Evolutionary conservation across 2,888 invertebrate genomes (phyloP), one percentile per base, ranked within the genome.

Genomic region (Pandemis heparana): DNA sequence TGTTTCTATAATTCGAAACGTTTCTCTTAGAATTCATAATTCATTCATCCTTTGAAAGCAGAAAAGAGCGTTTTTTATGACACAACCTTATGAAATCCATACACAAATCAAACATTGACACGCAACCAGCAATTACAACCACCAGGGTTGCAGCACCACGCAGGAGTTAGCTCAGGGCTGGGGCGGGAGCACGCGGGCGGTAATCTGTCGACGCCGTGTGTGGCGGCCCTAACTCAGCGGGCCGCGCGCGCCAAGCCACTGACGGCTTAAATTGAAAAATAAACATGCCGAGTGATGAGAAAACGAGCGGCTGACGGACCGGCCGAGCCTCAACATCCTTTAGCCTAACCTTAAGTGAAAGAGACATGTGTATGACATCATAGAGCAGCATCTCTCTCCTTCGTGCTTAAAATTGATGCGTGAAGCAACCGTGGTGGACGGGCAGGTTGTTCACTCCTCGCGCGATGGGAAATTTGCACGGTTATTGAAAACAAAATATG

Each of bases 201-300:
- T 92, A 93, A 94, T 88, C 85, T 92, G 94, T 90, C 89, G 89
- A 77, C 92, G 86, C 86, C 83, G 92, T 94, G 94, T 94, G 94
- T 92, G 94, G 94, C 89, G 89, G 87, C 94, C 93, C 92, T 94
- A 89, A 90, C 88, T 93, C 92, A 92, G 82, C 80, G 82, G 80
- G 81, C 81, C 81, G 82, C 80, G 23, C 81, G 83, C 80, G 77
- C 77, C 76, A 71, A 81, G 77, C 85, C 89, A 88, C 87, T 92
- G 92, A 91, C 90, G 89, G 90, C 86, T 84, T 84, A 89, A 92
- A 92, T 93, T 93, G 94, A 93, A 93, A 94, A 94, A 94, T 93
- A 94, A 94, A 94, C 93, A 93, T 84, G 79, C 85, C 90, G 92
- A 91, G 87, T 89, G 92, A 92, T 91, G 88, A 86, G 81, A 82